phyloP scores from a whole-genome alignment of 2,888 invertebrate species.

The Caenorhabditis drosophilae region DNA sequence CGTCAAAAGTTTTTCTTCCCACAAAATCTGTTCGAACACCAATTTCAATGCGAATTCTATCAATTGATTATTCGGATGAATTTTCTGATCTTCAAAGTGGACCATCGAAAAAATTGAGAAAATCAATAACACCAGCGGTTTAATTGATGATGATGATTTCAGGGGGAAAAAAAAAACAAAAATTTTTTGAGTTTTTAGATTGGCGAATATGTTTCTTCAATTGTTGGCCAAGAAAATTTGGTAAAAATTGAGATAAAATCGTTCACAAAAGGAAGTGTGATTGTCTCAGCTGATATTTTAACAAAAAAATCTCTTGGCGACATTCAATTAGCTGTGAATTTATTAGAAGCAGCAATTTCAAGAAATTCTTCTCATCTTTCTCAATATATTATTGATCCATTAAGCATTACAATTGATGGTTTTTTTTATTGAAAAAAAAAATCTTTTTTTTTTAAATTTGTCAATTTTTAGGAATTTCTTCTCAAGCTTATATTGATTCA shows the following conservation, averaged over 20 bases:
- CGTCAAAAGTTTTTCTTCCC: slow-evolving; percentile 24
- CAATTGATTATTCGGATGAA: slow-evolving; percentile 22
- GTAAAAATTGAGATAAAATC: slow-evolving; percentile 15
- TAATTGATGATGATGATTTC: background rate
- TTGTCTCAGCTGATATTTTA: slow-evolving; percentile 22
- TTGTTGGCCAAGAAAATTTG: slow-evolving; percentile 15
- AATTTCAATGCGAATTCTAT: slow-evolving; percentile 20
- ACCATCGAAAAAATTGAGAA: slow-evolving; percentile 24
- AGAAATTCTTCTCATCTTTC: slow-evolving; percentile 17
- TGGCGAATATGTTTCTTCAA: slow-evolving; percentile 10
- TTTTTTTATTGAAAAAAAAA: no score
- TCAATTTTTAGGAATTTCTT: no score
- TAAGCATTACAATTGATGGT: slow-evolving; percentile 34
- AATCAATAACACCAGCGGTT: slow-evolving; percentile 17
- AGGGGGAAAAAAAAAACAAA: background rate
- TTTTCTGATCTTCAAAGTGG: slow-evolving; percentile 30
- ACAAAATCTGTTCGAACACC: slow-evolving; percentile 26
- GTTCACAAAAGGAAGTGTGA: slow-evolving; percentile 26
- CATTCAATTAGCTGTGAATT: slow-evolving; percentile 22
- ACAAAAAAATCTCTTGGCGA: slow-evolving; percentile 25
- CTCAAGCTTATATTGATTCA: slow-evolving; percentile 34
- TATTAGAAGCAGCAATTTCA: slow-evolving; percentile 26
- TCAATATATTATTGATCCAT: slow-evolving; percentile 19
- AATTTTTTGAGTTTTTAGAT: slow-evolving; percentile 7
- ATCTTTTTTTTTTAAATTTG: no score